Evolutionary conservation across 2,888 invertebrate species (phyloP).

Genomic region (Kryphioiulus occultus): DNA sequence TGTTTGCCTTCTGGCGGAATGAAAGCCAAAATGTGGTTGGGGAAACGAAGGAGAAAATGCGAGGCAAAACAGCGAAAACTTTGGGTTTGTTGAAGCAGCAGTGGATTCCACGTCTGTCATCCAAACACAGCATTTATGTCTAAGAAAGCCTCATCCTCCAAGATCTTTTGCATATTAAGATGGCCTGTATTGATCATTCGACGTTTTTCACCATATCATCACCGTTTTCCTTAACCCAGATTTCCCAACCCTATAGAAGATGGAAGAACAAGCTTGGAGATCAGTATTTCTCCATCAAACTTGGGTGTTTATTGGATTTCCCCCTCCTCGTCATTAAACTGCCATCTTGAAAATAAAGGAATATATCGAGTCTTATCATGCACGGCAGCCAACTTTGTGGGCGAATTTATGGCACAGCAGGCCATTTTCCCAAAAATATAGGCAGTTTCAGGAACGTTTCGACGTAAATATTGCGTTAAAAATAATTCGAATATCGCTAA

Average conservation of each 20-base stretch:
- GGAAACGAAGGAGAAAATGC: constrained; percentile 10
- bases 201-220: background rate
- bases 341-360: too few species aligned
- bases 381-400: too few species aligned
- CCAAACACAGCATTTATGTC: background rate
- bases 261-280: too few species aligned
- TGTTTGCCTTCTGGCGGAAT: constrained; percentile 26
- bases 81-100: background rate
- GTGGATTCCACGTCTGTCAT: background rate
- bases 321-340: too few species aligned
- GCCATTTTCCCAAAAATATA: too few species aligned
- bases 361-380: too few species aligned
- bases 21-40: background rate
- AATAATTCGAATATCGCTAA: too few species aligned
- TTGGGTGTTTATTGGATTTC: too few species aligned
- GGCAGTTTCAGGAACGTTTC: too few species aligned
- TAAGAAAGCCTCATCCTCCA: background rate
- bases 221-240: background rate
- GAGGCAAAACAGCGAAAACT: background rate
- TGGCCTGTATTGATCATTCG: background rate
- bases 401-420: too few species aligned
- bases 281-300: too few species aligned
- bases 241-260: background rate
- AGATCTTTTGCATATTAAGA: background rate
- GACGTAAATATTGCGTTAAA: too few species aligned